Evolutionary conservation across 2,888 invertebrate species (phyloP).

Genomic region (Yponomeuta cagnagella): DNA sequence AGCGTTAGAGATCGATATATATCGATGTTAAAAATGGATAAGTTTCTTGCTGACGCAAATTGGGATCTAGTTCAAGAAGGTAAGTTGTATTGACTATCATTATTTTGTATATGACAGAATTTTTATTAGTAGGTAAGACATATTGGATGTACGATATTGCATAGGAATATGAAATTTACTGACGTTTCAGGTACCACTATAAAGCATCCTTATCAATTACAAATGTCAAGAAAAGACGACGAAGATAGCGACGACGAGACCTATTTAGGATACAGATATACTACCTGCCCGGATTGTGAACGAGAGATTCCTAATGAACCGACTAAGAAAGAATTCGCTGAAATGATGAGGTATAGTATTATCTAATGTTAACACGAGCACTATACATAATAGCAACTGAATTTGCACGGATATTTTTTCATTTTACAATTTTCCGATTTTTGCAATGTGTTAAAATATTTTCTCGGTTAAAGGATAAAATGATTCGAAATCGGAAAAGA

Average conservation of each 20-base stretch:
- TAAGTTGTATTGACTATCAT: conserved; percentile 15
- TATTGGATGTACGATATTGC: neutral
- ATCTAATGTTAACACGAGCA: too few relatives aligned
- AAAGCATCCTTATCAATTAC: conserved; percentile 75
- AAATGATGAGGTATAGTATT: conserved; percentile 62
- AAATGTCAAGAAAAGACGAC: conserved; percentile 54
- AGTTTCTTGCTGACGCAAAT: conserved; percentile 78
- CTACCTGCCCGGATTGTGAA: conserved; percentile 76
- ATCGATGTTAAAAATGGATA: conserved; percentile 77
- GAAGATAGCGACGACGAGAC: conserved; percentile 64
- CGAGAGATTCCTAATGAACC: conserved; percentile 74
- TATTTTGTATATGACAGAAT: neutral
- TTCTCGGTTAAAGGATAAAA: neutral
- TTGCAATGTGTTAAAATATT: too few relatives aligned
- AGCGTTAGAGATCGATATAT: conserved; percentile 65
- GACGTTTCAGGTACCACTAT: conserved; percentile 59
- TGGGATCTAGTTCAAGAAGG: conserved; percentile 75
- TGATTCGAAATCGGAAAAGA: neutral
- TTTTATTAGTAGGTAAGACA: neutral
- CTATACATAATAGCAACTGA: too few relatives aligned
- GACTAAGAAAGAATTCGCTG: conserved; percentile 73
- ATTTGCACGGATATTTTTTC: too few relatives aligned
- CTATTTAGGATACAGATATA: conserved; percentile 64
- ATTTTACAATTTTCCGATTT: too few relatives aligned
- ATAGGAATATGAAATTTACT: too few relatives aligned